Evolutionary conservation across 1,140 invertebrate species (phyloP).

Genomic region (Heterodera schachtii): DNA sequence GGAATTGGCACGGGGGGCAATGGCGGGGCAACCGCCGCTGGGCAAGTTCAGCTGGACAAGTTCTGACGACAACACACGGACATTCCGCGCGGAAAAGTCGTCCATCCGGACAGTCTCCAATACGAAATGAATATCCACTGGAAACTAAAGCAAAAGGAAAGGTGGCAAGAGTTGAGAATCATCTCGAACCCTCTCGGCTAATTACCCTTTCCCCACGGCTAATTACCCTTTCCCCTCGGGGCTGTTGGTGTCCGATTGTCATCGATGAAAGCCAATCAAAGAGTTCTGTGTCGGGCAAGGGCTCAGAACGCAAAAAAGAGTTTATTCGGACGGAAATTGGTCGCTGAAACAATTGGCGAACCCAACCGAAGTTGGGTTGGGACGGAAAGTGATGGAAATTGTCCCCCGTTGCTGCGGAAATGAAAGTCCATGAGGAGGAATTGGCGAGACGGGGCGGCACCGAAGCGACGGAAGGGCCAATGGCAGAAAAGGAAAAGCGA

Average conservation of each 20-base stretch:
- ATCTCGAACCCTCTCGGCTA: no score
- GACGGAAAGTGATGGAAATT: not conserved
- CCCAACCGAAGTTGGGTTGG: not conserved
- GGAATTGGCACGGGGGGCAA: not conserved
- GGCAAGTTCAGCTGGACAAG: not conserved
- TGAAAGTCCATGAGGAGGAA: not conserved
- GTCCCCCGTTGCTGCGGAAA: not conserved
- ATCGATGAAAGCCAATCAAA: not conserved
- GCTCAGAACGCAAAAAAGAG: not conserved
- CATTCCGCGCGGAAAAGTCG: not conserved
- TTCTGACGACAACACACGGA: not conserved
- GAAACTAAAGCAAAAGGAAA: not conserved
- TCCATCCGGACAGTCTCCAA: not conserved
- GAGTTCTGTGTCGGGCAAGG: not conserved
- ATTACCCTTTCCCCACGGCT: no score
- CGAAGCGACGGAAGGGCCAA: not conserved
- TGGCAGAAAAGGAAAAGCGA: not conserved
- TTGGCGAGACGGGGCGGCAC: not conserved
- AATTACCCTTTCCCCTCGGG: not conserved
- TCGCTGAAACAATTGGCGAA: not conserved
- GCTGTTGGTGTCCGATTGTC: not conserved
- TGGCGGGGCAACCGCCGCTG: not conserved
- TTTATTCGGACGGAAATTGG: conserved; percentile 1
- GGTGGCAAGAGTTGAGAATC: no score
- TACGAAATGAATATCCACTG: not conserved